Evolutionary conservation across 2,888 invertebrate genomes (phyloP), one percentile per base, ranked within the genome.

Genomic region (Diogma glabrata): DNA sequence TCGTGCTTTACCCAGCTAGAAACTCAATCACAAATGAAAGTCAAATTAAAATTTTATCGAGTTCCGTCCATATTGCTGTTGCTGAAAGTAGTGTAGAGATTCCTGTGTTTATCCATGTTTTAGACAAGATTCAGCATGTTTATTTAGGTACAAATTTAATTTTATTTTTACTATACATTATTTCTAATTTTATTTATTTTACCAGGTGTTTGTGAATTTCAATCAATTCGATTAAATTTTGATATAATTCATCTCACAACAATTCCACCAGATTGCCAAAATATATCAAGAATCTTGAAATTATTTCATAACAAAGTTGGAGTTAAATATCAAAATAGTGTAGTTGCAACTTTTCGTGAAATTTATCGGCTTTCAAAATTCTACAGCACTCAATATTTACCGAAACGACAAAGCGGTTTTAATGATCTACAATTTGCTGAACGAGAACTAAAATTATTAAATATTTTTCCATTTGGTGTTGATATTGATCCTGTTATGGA

Each of bases 301-400:
- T 72, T 96, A 55, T 96, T 97, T 65, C 92, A 91, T 70, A 85
- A 87, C 20, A 96, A 90, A 77, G 79, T 87, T 63, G 78, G 84
- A n/a, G 76, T 76, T 38, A 78, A 75, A 16, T 73, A 60, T 55
- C 61, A 71, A 7, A 72, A 75, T 45, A 74, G 82, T 6, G 78
- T 82, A 1, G 70, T 72, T 47, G 77, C 87, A 1, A 82, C 86
- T 0, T 78, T 81, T 2, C 76, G 84, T 55, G 78, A 81, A 55
- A 81, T 82, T 0, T 85, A 84, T 65, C 59, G 70, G 59, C 56
- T 76, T 53, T 65, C 62, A 24, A 70, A 72, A 46, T 72, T 75
- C 56, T 67, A 70, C 52, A 57, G 56, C 61, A 54, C 62, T 58
- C 40, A 64, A 60, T 46, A 63, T 62, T 24, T 52, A 52, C 33